phyloP scores from a whole-genome alignment of 2,113 vertebrate species.

The Myxocyprinus asiaticus region DNA sequence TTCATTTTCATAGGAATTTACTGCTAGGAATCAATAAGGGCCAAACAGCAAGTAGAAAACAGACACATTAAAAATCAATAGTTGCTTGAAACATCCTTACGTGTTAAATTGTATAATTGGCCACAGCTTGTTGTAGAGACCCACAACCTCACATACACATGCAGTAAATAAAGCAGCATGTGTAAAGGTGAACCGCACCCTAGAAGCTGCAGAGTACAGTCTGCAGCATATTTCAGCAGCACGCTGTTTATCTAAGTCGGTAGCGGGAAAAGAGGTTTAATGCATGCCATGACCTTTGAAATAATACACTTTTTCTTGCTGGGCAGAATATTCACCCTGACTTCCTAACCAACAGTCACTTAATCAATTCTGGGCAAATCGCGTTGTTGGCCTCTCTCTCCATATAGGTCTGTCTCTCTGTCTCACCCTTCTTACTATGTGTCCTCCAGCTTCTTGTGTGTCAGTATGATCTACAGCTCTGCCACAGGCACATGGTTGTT shows the following conservation, averaged over 20 bases:
- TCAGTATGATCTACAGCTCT: slow-evolving; percentile 70
- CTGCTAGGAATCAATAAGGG: no score
- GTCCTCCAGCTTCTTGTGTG: slow-evolving; percentile 67
- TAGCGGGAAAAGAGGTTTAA: slow-evolving; percentile 62
- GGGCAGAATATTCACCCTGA: slow-evolving; percentile 71
- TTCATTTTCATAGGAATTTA: no score
- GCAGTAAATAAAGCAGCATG: slow-evolving; percentile 25
- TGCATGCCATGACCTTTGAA: slow-evolving; percentile 76
- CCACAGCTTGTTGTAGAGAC: neutral
- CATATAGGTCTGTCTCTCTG: slow-evolving; percentile 7
- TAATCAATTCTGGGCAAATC: slow-evolving; percentile 74
- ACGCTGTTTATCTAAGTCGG: slow-evolving; percentile 62
- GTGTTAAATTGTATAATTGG: neutral
- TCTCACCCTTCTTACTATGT: slow-evolving; percentile 44
- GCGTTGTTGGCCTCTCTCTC: slow-evolving; percentile 49
- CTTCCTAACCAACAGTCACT: slow-evolving; percentile 67
- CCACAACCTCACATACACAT: neutral
- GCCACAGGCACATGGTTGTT: slow-evolving; percentile 61
- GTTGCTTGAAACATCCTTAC: no score
- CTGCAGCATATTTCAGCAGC: slow-evolving; percentile 33
- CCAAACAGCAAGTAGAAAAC: no score
- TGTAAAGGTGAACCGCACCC: neutral
- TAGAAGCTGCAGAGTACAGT: neutral
- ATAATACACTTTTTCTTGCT: slow-evolving; percentile 74
- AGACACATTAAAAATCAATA: no score